These are phyloP conservation scores for Microcebus jonahi DNA, from an alignment of 2,113 vertebrate genomes.

Conservation along the genomic window DNA sequence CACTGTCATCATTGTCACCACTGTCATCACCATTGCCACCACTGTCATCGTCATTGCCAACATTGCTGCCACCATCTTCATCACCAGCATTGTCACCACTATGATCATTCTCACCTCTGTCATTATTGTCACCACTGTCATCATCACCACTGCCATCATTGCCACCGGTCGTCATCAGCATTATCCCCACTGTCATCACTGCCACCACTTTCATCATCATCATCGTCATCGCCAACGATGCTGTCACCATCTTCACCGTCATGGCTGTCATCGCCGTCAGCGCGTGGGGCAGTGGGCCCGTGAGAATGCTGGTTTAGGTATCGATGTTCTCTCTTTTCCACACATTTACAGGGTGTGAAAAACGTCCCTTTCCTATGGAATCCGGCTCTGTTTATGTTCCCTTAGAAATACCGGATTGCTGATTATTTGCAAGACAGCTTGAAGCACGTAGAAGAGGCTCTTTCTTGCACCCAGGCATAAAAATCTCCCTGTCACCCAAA, in stretches of 20 bases:
- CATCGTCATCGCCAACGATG: too few species aligned
- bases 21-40: too few species aligned
- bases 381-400: not conserved
- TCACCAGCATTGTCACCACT: too few species aligned
- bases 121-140: too few species aligned
- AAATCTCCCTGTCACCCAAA: not conserved
- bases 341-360: not conserved
- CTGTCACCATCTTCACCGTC: not conserved
- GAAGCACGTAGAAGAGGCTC: not conserved
- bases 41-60: too few species aligned
- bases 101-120: too few species aligned
- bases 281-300: not conserved
- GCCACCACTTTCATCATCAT: too few species aligned
- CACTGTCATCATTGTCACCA: too few species aligned
- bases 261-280: not conserved
- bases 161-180: too few species aligned
- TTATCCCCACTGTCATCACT: too few species aligned
- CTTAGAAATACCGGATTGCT: not conserved
- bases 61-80: too few species aligned
- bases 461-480: not conserved
- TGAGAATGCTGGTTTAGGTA: not conserved
- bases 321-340: not conserved
- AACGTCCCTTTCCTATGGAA: not conserved
- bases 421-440: not conserved
- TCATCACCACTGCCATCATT: too few species aligned